Conservation (phyloP, 2,113 vertebrate species). For the Lophochroa leadbeateri region DNA sequence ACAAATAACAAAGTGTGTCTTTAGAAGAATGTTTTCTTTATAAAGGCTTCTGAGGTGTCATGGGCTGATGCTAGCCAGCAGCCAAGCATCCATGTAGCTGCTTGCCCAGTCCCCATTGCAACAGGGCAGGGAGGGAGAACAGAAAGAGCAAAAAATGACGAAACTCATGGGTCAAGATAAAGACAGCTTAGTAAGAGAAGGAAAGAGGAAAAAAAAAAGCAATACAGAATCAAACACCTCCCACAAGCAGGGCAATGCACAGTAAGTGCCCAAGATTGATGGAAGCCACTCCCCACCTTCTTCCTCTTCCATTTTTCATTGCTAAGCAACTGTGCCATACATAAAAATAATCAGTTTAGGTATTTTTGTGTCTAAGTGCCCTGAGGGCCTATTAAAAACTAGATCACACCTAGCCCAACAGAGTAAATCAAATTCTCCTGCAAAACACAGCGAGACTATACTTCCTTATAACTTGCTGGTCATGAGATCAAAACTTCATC, state of each 20-base stretch:
- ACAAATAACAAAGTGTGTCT: not conserved
- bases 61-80: not conserved
- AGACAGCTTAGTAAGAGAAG: not conserved
- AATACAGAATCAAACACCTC: not conserved
- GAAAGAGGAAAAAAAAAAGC: not conserved
- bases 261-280: not conserved
- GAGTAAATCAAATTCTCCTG: not conserved
- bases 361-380: not conserved
- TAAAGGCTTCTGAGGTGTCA: not conserved
- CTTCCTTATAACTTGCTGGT: not conserved
- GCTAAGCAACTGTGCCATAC: not conserved
- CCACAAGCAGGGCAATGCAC: not conserved
- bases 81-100: not conserved
- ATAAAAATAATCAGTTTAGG: not conserved
- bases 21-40: not conserved
- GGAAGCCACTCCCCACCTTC: not conserved
- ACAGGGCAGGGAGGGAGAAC: accelerated
- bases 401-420: not conserved
- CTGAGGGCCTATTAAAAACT: not conserved
- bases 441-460: not conserved
- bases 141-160: not conserved
- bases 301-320: not conserved
- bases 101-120: not conserved
- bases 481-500: not conserved
- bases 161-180: not conserved